Conservation (phyloP, 2,797 vertebrate genomes). For the Sphenopsis melanotis region DNA sequence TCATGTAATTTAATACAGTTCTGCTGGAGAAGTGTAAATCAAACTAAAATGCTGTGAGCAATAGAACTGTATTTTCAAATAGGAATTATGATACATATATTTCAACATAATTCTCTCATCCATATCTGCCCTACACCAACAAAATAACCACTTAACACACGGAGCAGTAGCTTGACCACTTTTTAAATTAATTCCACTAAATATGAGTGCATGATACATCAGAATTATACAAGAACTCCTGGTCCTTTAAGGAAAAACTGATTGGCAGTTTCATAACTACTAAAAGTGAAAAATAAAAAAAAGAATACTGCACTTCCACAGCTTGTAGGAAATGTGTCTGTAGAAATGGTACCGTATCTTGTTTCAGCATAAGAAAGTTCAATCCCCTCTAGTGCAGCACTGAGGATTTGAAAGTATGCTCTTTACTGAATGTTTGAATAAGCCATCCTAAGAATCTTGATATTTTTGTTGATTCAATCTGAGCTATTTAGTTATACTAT, state of each 20-base stretch:
- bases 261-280: neutral
- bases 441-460: neutral
- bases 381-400: neutral
- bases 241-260: neutral
- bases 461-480: neutral
- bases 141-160: neutral
- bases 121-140: neutral
- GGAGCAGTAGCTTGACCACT: neutral
- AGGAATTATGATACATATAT: neutral
- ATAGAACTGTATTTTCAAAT: neutral
- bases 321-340: neutral
- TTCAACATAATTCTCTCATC: neutral
- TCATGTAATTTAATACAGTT: neutral
- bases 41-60: neutral
- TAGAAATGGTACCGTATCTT: neutral
- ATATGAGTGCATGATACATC: fast-evolving
- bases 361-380: neutral
- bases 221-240: neutral
- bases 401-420: neutral
- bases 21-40: neutral
- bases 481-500: neutral
- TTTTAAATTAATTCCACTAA: neutral
- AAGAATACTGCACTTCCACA: neutral
- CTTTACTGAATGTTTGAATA: neutral
- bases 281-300: neutral